Evolutionary conservation across 1,140 invertebrate species (phyloP), one percentile per base, ranked within the genome.

Genomic region (Diuraphis noxia): DNA sequence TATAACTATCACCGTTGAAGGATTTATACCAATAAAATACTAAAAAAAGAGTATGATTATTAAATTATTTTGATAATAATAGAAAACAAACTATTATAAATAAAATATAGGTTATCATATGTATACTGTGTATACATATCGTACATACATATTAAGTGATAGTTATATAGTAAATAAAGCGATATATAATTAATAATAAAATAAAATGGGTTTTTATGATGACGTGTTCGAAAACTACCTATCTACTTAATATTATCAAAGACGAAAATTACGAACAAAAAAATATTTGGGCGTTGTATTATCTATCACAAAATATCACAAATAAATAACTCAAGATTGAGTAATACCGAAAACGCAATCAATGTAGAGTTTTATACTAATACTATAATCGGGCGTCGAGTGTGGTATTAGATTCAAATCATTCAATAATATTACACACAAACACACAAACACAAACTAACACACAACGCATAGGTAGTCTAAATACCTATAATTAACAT

Each of bases 231-330:
- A 5, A 85, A 85, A 43, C 30, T 43, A 63, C 30, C 30, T 72
- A 43, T 5, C 2, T 82, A 84, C 25, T 41, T 43, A 84, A 46
- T 30, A 30, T 19, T 46, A 52, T 36, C 7, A 86, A 52, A 25
- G 21, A 13, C 25, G 1, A 52, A 7, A 86, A 52, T 86, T 13
- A 49, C 25, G 40, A 88, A 56, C 10, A 63, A 88, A 9, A 49
- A 52, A 40, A 25, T 30, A 30, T 56, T 36, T 38, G 46, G 36
- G 23, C 8, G 30, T 36, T 23, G 19, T 82, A 25, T 82, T n/a
- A 41, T 63, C 49, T 88, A 88, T 88, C 86, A 88, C 86, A 88
- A 25, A 88, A 63, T 88, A 87, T 88, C 49, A 88, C 86, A 88
- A 56, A 87, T 87, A 87, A 52, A 87, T 56, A 87, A 87, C 46